Evolutionary conservation across 53 echinoderm and acorn worm genomes (phyloP).

Genomic region (Paracentrotus lividus): DNA sequence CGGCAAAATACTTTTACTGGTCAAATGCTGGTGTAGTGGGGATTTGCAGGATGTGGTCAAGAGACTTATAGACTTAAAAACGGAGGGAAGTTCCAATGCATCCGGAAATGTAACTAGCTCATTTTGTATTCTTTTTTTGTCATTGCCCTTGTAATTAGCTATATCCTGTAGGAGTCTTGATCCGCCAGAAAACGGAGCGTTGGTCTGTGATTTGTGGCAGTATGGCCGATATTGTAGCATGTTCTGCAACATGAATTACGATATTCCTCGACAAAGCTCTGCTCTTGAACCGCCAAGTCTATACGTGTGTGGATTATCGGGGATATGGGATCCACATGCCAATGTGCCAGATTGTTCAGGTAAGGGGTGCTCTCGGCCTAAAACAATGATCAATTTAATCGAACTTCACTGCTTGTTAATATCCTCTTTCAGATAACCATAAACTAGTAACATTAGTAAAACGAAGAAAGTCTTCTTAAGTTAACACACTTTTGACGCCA

Average conservation of each 20-base stretch:
- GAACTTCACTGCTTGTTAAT: not conserved
- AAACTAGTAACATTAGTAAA: not conserved
- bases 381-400: not conserved
- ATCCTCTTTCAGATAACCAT: not conserved
- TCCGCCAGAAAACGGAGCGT: conserved; percentile 79
- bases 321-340: conserved; percentile 65
- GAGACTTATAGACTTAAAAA: no score
- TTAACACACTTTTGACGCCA: not conserved
- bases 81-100: no score
- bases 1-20: no score
- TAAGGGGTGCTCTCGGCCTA: not conserved
- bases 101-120: not conserved
- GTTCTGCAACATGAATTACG: conserved; percentile 75
- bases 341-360: conserved; percentile 77
- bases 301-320: conserved; percentile 71
- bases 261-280: conserved; percentile 64
- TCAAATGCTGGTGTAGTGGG: no score
- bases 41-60: no score
- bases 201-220: conserved; percentile 78
- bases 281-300: not conserved
- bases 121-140: not conserved
- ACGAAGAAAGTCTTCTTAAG: not conserved
- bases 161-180: conserved; percentile 55
- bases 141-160: conserved; percentile 53
- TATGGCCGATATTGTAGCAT: conserved; percentile 78